Evolutionary conservation across 2,888 invertebrate species (phyloP), one percentile per base, ranked within the genome.

Genomic region (Yponomeuta sedellus): DNA sequence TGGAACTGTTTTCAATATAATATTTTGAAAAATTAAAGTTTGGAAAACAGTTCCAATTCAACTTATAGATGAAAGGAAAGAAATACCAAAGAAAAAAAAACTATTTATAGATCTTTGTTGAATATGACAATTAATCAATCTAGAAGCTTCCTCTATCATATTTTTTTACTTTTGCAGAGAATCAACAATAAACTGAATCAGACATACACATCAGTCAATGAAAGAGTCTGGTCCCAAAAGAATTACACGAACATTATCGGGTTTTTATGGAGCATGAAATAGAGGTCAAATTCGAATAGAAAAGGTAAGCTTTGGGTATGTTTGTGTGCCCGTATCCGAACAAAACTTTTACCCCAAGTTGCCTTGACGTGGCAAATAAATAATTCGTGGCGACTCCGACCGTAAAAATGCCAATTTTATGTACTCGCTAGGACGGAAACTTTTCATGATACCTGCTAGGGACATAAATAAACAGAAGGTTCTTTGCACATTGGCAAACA

Each of bases 391-490:
- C 28, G 62, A 62, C 62, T 20, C 25, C 39, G 10, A 11, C 62
- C 62, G 62, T 74, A 76, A 76, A 71, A 75, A 77, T 78, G 79
- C 75, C 79, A 79, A 73, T 77, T 82, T 80, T 74, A 34, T 62
- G 25, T 62, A 39, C 34, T 62, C n/a, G 34, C 61, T 61, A 28
- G 34, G 34, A 10, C 12, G 16, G 59, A 59, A 59, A 59, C 44
- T 52, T 52, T 52, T 52, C 44, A 52, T 52, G 44, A 52, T 52
- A 52, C 44, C 16, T 52, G 44, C 44, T 34, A 34, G 8, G 34
- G 10, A 6, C 34, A 8, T 34, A 34, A 34, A 34, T 34, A 34
- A 34, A 34, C 34, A 6, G 34, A 34, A 34, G 34, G 34, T 5
- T 34, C 34, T 8, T 8, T 5, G 6, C 8, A 34, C 5, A 8